These are phyloP conservation scores for Gyrodactylus bullatarudis DNA, from an alignment of 1,140 invertebrate species.

Conservation along the genomic window DNA sequence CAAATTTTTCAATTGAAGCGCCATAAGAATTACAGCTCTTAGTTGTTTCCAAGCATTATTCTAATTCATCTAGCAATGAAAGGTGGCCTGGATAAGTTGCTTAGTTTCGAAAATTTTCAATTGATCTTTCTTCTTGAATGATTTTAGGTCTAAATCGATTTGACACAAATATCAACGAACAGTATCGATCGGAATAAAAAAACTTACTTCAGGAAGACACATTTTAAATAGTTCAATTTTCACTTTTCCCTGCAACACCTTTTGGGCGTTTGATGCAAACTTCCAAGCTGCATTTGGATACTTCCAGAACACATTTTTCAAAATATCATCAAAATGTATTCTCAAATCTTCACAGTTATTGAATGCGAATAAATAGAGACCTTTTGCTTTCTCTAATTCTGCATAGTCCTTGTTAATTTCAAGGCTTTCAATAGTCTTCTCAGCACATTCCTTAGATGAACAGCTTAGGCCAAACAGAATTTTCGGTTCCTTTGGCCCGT, in stretches of 20 bases:
- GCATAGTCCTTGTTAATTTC: neutral
- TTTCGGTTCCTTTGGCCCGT: neutral
- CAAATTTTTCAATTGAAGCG: too few species aligned
- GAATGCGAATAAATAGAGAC: neutral
- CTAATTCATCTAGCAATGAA: too few species aligned
- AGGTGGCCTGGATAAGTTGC: too few species aligned
- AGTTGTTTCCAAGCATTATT: too few species aligned
- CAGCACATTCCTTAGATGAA: neutral
- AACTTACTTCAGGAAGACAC: neutral
- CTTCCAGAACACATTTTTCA: neutral
- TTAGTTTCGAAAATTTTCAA: too few species aligned
- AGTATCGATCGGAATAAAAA: neutral
- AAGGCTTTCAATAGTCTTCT: neutral
- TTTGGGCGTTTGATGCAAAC: neutral
- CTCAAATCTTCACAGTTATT: neutral
- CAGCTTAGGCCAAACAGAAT: neutral
- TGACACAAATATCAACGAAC: too few species aligned
- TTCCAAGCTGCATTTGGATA: neutral
- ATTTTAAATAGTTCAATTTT: neutral
- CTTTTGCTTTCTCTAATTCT: neutral
- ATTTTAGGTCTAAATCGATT: too few species aligned
- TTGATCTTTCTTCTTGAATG: too few species aligned
- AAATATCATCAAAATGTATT: neutral
- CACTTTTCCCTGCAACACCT: neutral
- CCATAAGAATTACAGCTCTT: too few species aligned